Percentiles rank a stretch among this genome's conserved stretches.
Evolutionary conservation across 2,797 vertebrate species (phyloP).

Genomic region (Pseudomugil tenellus): DNA sequence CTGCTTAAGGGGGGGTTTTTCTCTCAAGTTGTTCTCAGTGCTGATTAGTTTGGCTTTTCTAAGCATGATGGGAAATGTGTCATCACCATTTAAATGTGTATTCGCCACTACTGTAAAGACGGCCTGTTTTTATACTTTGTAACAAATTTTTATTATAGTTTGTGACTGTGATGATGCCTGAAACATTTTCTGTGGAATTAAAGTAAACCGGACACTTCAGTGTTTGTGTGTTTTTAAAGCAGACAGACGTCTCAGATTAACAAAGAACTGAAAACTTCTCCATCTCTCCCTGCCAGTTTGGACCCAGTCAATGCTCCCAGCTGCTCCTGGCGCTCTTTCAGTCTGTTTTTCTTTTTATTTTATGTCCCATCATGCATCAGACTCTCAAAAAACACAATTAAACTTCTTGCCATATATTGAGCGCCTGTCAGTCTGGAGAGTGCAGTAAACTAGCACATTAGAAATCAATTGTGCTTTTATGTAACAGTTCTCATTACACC

Average conservation of each 20-base stretch:
- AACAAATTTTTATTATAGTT: constrained; percentile 18
- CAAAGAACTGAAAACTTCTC: constrained; percentile 39
- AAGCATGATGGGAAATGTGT: background rate
- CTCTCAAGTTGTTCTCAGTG: constrained; percentile 1
- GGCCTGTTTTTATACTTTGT: constrained; percentile 38
- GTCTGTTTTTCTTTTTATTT: constrained; percentile 13
- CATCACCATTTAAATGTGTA: constrained; percentile 3
- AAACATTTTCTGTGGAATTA: constrained; percentile 6
- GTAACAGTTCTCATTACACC: constrained; percentile 59
- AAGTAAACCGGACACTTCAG: background rate
- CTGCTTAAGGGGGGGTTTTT: constrained; percentile 25
- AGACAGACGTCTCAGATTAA: constrained; percentile 35
- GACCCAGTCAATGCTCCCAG: constrained; percentile 49
- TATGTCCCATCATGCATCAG: constrained; percentile 38
- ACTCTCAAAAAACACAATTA: constrained; percentile 52
- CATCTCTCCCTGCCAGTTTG: constrained; percentile 45
- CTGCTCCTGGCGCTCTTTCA: constrained; percentile 17
- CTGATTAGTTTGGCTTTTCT: constrained; percentile 1
- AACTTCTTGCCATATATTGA: constrained; percentile 68
- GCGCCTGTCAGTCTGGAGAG: constrained; percentile 59
- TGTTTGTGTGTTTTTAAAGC: constrained; percentile 3
- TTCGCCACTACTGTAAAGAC: constrained; percentile 30
- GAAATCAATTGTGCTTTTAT: constrained; percentile 70
- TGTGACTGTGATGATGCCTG: constrained; percentile 1
- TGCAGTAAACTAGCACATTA: constrained; percentile 62